These are phyloP conservation scores for Lycodopsis pacificus DNA, from an alignment of 2,797 vertebrate species.

Conservation along the genomic window DNA sequence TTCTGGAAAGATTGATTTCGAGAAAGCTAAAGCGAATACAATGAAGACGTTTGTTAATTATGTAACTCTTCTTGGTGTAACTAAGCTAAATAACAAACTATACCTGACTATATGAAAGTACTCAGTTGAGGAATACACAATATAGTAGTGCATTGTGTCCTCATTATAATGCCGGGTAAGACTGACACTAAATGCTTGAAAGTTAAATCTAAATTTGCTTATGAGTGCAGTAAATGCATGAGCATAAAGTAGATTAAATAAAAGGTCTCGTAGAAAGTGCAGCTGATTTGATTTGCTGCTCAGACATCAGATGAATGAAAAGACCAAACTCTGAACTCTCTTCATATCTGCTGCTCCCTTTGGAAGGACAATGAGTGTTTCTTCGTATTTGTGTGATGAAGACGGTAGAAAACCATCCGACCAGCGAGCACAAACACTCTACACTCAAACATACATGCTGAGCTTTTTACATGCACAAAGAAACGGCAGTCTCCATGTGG, in stretches of 20 bases:
- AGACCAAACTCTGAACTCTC: background rate
- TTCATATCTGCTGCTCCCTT: background rate
- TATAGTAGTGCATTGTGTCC: background rate
- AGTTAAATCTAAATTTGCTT: conserved; percentile 9
- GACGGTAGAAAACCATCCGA: background rate
- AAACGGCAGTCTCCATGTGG: conserved; percentile 48
- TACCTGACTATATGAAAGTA: background rate
- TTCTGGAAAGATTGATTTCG: background rate
- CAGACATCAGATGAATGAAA: conserved; percentile 32
- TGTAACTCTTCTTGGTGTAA: background rate
- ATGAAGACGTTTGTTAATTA: background rate
- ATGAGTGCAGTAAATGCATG: conserved; percentile 10
- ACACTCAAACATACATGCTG: background rate
- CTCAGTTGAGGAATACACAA: background rate
- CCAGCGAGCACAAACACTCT: background rate
- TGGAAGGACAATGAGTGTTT: background rate
- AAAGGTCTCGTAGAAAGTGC: conserved; percentile 20
- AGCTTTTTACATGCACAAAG: conserved; percentile 16
- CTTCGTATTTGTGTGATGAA: conserved; percentile 16
- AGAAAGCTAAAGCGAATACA: background rate
- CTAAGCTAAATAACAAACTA: background rate
- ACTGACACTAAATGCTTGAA: background rate
- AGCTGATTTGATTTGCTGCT: conserved; percentile 30
- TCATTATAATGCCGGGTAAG: background rate
- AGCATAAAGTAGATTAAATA: conserved; percentile 10